Evolutionary conservation across 2,888 invertebrate genomes (phyloP).

Genomic region (Eupithecia inturbata): DNA sequence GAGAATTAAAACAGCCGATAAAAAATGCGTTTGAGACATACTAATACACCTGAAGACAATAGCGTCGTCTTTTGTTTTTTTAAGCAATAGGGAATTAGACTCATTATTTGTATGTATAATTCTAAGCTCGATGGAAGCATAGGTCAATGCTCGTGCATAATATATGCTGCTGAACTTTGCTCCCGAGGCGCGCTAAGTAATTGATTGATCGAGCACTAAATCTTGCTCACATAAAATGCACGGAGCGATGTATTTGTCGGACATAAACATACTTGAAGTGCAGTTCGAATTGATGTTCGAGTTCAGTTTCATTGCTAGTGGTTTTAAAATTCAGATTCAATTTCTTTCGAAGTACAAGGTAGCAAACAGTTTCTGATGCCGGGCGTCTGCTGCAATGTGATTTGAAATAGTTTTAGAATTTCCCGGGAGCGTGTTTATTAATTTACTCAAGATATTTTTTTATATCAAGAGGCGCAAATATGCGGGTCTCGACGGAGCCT

Average conservation of each 20-base stretch:
- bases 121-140: not conserved
- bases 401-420: constrained; percentile 3
- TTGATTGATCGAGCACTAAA: constrained; percentile 42
- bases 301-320: constrained; percentile 17
- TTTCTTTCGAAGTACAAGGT: not conserved
- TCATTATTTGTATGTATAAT: not conserved
- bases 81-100: not conserved
- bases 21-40: not conserved
- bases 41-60: not conserved
- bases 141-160: constrained; percentile 5
- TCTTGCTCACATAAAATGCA: constrained; percentile 42
- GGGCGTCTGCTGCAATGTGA: not conserved
- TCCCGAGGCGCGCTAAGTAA: constrained; percentile 27
- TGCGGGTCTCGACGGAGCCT: too few species aligned
- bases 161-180: constrained; percentile 10
- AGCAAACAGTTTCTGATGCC: not conserved
- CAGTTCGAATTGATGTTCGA: constrained; percentile 41
- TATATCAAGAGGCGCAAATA: too few species aligned
- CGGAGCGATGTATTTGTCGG: constrained; percentile 33
- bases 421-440: not conserved
- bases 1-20: not conserved
- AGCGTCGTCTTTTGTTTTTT: not conserved
- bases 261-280: constrained; percentile 41
- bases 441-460: not conserved
- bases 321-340: constrained; percentile 11